A percentile compares a stretch with the other conserved stretches of the same genome.
Evolutionary conservation across 2,113 vertebrate genomes (phyloP).

Genomic region (Ploceus nigricollis): DNA sequence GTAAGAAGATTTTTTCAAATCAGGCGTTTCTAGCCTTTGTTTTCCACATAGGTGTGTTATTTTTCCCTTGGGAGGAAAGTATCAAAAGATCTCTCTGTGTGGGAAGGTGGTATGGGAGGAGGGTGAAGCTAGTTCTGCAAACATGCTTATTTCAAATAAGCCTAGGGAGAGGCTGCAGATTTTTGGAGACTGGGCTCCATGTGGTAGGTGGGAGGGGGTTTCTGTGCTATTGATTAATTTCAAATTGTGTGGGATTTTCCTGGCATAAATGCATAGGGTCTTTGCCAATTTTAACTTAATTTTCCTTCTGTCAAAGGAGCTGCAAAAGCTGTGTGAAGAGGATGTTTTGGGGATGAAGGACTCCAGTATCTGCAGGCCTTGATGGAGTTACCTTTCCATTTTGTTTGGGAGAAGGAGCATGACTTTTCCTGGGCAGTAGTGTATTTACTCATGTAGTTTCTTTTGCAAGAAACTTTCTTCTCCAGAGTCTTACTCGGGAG

Average conservation of each 20-base stretch:
- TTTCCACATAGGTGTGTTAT: not conserved
- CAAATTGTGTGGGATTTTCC: constrained; percentile 29
- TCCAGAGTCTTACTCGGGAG: not conserved
- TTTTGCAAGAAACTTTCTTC: not conserved
- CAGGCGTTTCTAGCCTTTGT: not conserved
- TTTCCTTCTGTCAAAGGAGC: not conserved
- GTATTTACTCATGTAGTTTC: not conserved
- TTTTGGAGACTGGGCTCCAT: constrained; percentile 9
- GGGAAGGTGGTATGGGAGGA: not conserved
- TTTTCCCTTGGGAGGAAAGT: not conserved
- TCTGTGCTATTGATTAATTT: constrained; percentile 49
- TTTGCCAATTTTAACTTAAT: not conserved
- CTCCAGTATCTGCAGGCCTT: not conserved
- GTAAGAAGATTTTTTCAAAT: not conserved
- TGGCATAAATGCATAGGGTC: not conserved
- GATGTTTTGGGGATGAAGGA: not conserved
- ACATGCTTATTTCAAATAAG: not conserved
- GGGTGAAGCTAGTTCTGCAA: not conserved
- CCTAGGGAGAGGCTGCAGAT: not conserved
- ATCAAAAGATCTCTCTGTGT: not conserved
- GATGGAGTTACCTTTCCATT: not conserved
- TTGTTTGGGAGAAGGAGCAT: not conserved
- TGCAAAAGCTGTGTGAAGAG: not conserved
- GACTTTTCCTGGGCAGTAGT: not conserved
- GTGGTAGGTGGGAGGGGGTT: constrained; percentile 36